Evolutionary conservation across 1,140 invertebrate species (phyloP), one percentile per base, ranked within the genome.

Genomic region (Saxidomus purpurata): DNA sequence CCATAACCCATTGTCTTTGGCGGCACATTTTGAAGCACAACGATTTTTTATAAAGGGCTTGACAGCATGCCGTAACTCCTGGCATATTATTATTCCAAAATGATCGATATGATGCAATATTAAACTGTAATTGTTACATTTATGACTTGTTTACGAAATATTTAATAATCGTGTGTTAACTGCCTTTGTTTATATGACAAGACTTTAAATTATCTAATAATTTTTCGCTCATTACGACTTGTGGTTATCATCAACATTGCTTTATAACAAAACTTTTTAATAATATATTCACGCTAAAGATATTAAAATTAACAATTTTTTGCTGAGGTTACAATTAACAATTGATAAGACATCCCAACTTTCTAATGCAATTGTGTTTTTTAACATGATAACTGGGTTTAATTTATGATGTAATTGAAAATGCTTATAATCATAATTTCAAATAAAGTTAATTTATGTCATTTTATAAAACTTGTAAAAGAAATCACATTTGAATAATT

Each of bases 141-240:
- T 71, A 52, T 31, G 47, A 79, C 47, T 79, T 79, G 76, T 79
- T 79, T 79, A 79, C 76, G 47, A 52, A 79, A 79, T 49, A 79
- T 55, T 36, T 52, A 79, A 79, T 49, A 52, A 34, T 55, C 28
- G 4, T 22, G 22, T 55, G 47, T 55, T 79, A 36, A 79, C 17
- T 52, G 76, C 28, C 76, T 79, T 55, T 79, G 76, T 55, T 79
- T 47, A n/a, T 28, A 49, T 17, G 15, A 43, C 17, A 43, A 79
- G 34, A 38, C 49, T 40, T 49, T 34, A 79, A 79, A 74, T 79
- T 55, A n/a, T 52, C 22, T 25, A 11, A 47, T 79, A 79, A 79
- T 43, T 17, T 79, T 49, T 79, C 25, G 38, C 67, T 47, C 74
- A 76, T 79, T 52, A 71, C 19, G 31, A 63, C 25, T 28, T 59